These are phyloP conservation scores for Drosophila pandora DNA, from an alignment of 1,140 invertebrate genomes.

Conservation along the genomic window DNA sequence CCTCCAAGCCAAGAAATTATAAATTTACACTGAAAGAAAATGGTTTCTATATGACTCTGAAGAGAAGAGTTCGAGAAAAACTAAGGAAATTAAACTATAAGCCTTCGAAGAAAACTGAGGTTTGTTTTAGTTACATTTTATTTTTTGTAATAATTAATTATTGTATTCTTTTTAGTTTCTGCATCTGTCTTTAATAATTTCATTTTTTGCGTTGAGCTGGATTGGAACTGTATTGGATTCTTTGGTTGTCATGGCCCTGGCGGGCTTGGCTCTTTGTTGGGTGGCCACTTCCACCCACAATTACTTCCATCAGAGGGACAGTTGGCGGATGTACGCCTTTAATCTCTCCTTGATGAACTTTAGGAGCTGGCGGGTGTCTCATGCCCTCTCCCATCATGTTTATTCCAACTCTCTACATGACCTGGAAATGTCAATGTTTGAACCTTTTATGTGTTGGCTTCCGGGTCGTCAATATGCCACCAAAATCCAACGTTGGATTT, in stretches of 20 bases:
- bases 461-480: slow-evolving; percentile 84
- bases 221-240: slow-evolving; percentile 84
- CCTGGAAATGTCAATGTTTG: slow-evolving; percentile 88
- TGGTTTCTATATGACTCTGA: slow-evolving; percentile 89
- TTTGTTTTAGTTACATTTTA: slow-evolving; percentile 1
- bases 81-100: slow-evolving; percentile 83
- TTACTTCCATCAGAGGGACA: slow-evolving; percentile 91
- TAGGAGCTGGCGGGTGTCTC: slow-evolving; percentile 90
- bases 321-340: slow-evolving; percentile 92
- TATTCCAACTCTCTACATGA: slow-evolving; percentile 92
- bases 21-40: slow-evolving; percentile 88
- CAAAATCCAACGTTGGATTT: slow-evolving; percentile 77
- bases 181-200: slow-evolving; percentile 81
- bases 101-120: slow-evolving; percentile 58
- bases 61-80: slow-evolving; percentile 85
- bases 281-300: slow-evolving; percentile 88
- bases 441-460: slow-evolving; percentile 88
- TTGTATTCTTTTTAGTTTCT: slow-evolving; percentile 42
- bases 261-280: slow-evolving; percentile 86
- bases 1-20: slow-evolving; percentile 86
- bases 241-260: slow-evolving; percentile 78
- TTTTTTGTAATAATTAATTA: not conserved
- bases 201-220: slow-evolving; percentile 85
- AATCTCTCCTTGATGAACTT: slow-evolving; percentile 87
- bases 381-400: slow-evolving; percentile 91